Evolutionary conservation across 2,797 vertebrate genomes (phyloP).

Genomic region (Cyclopterus lumpus): DNA sequence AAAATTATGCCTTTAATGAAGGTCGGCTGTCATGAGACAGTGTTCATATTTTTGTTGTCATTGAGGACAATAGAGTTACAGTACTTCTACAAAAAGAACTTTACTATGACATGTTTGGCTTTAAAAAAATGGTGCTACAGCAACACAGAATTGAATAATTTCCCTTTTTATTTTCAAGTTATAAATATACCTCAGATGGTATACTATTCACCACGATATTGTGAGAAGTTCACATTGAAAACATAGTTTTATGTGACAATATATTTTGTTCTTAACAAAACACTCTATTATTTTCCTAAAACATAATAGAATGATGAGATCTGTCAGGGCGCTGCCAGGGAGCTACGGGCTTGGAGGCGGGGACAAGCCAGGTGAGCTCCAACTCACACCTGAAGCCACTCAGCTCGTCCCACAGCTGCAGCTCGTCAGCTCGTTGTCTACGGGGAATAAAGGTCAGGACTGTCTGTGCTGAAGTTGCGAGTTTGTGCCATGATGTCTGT

Average conservation of each 20-base stretch:
- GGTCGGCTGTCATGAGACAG: background rate
- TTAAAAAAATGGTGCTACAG: background rate
- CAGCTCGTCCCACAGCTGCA: too few species aligned
- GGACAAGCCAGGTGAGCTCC: too few species aligned
- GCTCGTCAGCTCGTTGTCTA: too few species aligned
- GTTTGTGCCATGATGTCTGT: too few species aligned
- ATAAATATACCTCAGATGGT: background rate
- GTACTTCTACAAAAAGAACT: background rate
- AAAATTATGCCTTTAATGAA: slow-evolving; percentile 9
- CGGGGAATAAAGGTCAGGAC: too few species aligned
- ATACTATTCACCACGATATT: background rate
- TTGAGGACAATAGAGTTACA: background rate
- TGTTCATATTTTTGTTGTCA: too few species aligned
- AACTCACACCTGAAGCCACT: too few species aligned
- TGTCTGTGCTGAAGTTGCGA: too few species aligned
- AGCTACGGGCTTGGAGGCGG: too few species aligned
- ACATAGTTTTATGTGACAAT: slow-evolving; percentile 5
- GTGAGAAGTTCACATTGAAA: slow-evolving; percentile 7
- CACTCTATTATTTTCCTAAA: background rate
- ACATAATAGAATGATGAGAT: background rate
- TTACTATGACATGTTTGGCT: background rate
- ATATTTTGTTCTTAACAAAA: background rate
- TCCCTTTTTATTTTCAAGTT: slow-evolving; percentile 24
- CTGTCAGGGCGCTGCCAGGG: too few species aligned
- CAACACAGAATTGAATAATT: slow-evolving; percentile 15